Evolutionary conservation across 37 sponge, comb jelly and placozoan species (phyloP), one percentile per base, ranked within the genome.

Genomic region (Amphimedon queenslandica): DNA sequence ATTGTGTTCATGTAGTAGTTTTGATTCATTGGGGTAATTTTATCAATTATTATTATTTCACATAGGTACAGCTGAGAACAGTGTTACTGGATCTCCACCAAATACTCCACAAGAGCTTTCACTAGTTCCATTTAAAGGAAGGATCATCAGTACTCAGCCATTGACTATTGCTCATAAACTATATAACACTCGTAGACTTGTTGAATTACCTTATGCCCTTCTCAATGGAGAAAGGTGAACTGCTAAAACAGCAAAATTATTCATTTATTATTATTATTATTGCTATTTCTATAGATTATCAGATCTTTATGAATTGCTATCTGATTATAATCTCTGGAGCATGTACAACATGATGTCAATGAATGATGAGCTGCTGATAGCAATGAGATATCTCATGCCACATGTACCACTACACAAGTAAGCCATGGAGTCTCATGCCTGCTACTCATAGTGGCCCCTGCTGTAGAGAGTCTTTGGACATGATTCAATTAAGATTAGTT

Each of bases 131-230:
- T 37, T 16, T 1, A 25, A 28, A 5, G 8, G 34, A 42, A 28
- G 25, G 2, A 27, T 3, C 43, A 72, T 24, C 43, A 37, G 16
- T 27, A 53, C 33, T 13, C 84, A 91, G 63, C 88, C 68, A 42
- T 39, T 81, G 55, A 21, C 63, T 0, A 21, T 79, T 40, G 67
- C 29, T 3, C 64, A 77, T n/a, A 24, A 18, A 35, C 60, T 61
- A 27, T 88, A 75, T 75, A 92, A 92, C 35, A 31, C 34, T 55
- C 80, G 92, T 18, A 87, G 82, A 55, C 51, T 92, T 40, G 30
- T 23, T 3, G 88, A 87, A 69, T 78, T 92, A n/a, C 92, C 92
- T 16, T 37, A 77, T 64, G 58, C 55, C 20, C 74, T 92, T 28
- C 72, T 66, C 3, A 61, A 31, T 21, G 24, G 63, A 29, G 71